These are phyloP conservation scores for Liparis tanakae DNA, from an alignment of 2,797 vertebrate genomes.

Conservation along the genomic window DNA sequence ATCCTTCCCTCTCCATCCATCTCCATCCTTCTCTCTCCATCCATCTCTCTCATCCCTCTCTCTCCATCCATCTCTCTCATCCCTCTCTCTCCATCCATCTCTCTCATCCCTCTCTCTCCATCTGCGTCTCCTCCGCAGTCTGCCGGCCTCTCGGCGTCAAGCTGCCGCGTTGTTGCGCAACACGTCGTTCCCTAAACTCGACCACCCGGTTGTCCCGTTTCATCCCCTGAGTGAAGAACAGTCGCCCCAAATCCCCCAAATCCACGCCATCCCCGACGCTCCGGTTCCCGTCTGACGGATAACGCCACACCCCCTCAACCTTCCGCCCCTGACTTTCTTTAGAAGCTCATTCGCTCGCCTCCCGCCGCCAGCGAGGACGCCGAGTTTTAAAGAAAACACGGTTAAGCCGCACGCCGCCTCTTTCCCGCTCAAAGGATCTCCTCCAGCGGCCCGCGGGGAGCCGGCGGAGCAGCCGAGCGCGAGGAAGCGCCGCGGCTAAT, in stretches of 20 bases:
- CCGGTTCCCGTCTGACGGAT: not conserved
- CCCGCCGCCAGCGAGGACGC: conserved; percentile 28
- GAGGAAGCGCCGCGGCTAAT: conserved; percentile 81
- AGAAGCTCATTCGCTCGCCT: conserved; percentile 16
- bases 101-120: conserved; percentile 25
- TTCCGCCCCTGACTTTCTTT: conserved; percentile 18
- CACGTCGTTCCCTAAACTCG: not conserved
- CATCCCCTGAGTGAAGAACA: not conserved
- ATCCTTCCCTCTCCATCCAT: too few relatives aligned
- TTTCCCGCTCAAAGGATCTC: conserved; percentile 65
- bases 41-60: conserved; percentile 15
- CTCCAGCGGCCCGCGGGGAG: conserved; percentile 65
- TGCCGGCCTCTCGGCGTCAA: conserved; percentile 2
- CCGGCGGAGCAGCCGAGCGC: conserved; percentile 75
- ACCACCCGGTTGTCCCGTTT: not conserved
- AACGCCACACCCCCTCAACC: not conserved
- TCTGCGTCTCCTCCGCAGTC: conserved; percentile 26
- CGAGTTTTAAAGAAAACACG: conserved; percentile 38
- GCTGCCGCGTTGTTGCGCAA: conserved; percentile 4
- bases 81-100: conserved; percentile 29
- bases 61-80: conserved; percentile 16
- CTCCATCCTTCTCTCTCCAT: conserved; percentile 20
- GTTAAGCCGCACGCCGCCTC: conserved; percentile 52
- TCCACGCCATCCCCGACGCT: not conserved
- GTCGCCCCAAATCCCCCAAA: not conserved